Percentiles rank a stretch among this genome's conserved stretches.
Conservation (phyloP, 1,140 invertebrate genomes). For the Octopus sinensis region DNA sequence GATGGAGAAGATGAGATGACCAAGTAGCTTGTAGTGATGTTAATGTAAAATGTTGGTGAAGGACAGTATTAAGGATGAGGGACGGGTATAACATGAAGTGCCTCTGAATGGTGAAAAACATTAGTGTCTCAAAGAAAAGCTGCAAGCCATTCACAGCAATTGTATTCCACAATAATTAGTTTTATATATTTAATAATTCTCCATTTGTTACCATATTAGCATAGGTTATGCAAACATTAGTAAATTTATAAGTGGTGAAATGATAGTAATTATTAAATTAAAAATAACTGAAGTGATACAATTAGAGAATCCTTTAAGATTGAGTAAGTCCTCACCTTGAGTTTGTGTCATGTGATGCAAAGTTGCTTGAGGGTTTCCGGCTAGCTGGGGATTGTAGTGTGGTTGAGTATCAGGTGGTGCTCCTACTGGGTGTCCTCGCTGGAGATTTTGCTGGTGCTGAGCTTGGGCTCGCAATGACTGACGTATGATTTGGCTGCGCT, state of each 20-base stretch:
- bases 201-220: background rate
- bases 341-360: conserved; percentile 58
- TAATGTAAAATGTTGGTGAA: no score
- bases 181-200: no score
- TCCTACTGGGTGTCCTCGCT: background rate
- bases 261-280: background rate
- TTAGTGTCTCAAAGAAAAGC: no score
- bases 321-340: background rate
- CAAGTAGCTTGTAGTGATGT: no score
- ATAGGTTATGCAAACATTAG: background rate
- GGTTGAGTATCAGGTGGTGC: background rate
- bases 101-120: no score
- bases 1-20: no score
- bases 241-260: background rate
- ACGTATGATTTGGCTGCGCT: conserved; percentile 58
- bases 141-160: no score
- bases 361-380: conserved; percentile 63
- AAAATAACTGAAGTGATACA: background rate
- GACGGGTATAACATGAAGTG: no score
- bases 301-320: background rate
- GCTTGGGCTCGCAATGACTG: conserved; percentile 53
- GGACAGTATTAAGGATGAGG: no score
- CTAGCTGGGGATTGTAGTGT: conserved; percentile 42
- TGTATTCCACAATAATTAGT: no score
- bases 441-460: conserved; percentile 19